Percentiles rank a stretch among this genome's conserved stretches.
Evolutionary conservation across 1,140 invertebrate species (phyloP).

Genomic region (Drosophila suzukii): DNA sequence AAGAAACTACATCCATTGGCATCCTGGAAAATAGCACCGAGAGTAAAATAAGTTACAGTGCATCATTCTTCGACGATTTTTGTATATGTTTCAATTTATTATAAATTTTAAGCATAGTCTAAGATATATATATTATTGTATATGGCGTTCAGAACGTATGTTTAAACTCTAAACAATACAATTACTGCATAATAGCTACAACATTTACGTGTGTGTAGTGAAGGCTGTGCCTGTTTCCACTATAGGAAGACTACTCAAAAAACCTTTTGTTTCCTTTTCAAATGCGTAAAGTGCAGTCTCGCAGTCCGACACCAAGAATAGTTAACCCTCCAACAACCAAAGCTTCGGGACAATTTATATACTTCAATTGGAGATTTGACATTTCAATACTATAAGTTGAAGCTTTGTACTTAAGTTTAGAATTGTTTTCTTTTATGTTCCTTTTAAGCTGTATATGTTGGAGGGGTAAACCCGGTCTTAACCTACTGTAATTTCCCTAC

Average conservation of each 20-base stretch:
- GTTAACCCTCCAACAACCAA: slow-evolving; percentile 20
- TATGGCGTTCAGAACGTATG: slow-evolving; percentile 77
- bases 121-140: slow-evolving; percentile 52
- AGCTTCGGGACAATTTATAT: background rate
- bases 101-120: slow-evolving; percentile 65
- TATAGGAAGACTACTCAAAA: slow-evolving; percentile 44
- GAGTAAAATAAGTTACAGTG: slow-evolving; percentile 16
- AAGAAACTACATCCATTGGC: background rate
- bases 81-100: slow-evolving; percentile 71
- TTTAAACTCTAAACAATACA: slow-evolving; percentile 65
- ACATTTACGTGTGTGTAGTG: slow-evolving; percentile 57
- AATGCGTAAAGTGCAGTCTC: slow-evolving; percentile 12
- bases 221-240: slow-evolving; percentile 55
- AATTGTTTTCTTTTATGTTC: background rate
- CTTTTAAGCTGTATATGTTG: background rate
- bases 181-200: slow-evolving; percentile 61
- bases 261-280: slow-evolving; percentile 23
- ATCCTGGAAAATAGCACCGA: background rate
- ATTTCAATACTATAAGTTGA: too few relatives aligned
- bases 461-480: slow-evolving; percentile 40
- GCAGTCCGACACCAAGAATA: slow-evolving; percentile 33
- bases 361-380: background rate
- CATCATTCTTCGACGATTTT: slow-evolving; percentile 10
- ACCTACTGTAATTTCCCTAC: slow-evolving; percentile 65
- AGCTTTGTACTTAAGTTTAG: background rate